These are phyloP conservation scores for Monarcha castaneiventris DNA, from an alignment of 2,113 vertebrate genomes.

Conservation along the genomic window DNA sequence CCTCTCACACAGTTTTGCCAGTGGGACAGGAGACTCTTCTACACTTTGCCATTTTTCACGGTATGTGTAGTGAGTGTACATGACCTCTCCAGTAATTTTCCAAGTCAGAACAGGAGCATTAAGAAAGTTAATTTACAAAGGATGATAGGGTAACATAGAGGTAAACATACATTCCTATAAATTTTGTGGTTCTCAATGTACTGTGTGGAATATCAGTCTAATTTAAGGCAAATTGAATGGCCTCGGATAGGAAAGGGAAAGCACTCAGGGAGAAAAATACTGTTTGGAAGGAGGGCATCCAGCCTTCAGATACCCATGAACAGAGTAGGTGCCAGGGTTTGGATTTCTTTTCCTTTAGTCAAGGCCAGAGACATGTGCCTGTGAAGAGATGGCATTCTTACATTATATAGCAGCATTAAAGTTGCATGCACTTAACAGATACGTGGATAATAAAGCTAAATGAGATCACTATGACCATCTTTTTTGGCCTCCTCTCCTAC, in stretches of 20 bases:
- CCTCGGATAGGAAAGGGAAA: not conserved
- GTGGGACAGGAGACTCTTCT: not conserved
- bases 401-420: not conserved
- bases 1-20: not conserved
- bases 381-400: not conserved
- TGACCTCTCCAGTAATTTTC: not conserved
- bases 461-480: not conserved
- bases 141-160: accelerated
- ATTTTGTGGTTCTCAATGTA: not conserved
- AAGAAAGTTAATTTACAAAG: not conserved
- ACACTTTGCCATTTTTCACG: not conserved
- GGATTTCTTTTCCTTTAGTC: not conserved
- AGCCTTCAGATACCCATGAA: not conserved
- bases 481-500: not conserved
- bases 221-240: not conserved
- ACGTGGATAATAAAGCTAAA: not conserved
- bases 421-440: not conserved
- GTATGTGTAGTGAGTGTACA: not conserved
- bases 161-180: not conserved
- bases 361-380: not conserved
- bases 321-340: accelerated
- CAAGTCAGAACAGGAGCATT: not conserved
- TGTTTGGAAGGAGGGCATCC: not conserved
- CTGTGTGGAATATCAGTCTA: not conserved
- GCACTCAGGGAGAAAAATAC: not conserved